Evolutionary conservation across 2,797 vertebrate species (phyloP), one percentile per base, ranked within the genome.

Genomic region (Margarornis squamiger): DNA sequence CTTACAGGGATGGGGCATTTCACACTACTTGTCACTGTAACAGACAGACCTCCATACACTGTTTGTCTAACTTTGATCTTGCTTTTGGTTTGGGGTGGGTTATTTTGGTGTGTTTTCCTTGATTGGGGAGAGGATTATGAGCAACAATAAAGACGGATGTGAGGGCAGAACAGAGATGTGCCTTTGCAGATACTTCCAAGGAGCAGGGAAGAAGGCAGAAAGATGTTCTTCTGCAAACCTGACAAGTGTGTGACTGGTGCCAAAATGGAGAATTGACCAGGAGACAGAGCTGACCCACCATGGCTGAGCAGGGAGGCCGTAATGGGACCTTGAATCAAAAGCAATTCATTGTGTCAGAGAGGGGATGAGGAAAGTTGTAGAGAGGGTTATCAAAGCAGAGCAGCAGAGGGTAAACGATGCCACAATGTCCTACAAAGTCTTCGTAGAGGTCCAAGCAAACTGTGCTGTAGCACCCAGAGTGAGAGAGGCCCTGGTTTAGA

Each of bases 261-360:
- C 49, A 65, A 62, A n/a, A 23, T 0, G 1, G 38, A 66, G 43
- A 43, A 38, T 5, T 29, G 61, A 29, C 29, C 14, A 39, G 10
- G 12, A 21, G 8, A 49, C 6, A 46, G 38, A 72, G 20, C 21
- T 59, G 54, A 57, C 38, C 23, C 48, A 5, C 23, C 10, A 2
- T 0, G 1, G 12, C 46, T 71, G 49, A 54, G 51, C 45, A 43
- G 46, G 23, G 49, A 75, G 46, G 9, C 9, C 0, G 0, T 16
- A 32, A 41, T 0, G 3, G 72, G 49, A 65, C 32, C 30, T 38
- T 29, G 30, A 65, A 49, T 36, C 9, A 39, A 92, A 87, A 61
- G 12, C 20, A 91, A 3, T 7, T 68, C 23, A 10, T 18, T 52
- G 11, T 36, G 3, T 51, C 27, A 18, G 32, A 77, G 27, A 59